These are phyloP conservation scores for Chydorus sphaericus DNA, from an alignment of 2,888 invertebrate genomes.

Conservation along the genomic window DNA sequence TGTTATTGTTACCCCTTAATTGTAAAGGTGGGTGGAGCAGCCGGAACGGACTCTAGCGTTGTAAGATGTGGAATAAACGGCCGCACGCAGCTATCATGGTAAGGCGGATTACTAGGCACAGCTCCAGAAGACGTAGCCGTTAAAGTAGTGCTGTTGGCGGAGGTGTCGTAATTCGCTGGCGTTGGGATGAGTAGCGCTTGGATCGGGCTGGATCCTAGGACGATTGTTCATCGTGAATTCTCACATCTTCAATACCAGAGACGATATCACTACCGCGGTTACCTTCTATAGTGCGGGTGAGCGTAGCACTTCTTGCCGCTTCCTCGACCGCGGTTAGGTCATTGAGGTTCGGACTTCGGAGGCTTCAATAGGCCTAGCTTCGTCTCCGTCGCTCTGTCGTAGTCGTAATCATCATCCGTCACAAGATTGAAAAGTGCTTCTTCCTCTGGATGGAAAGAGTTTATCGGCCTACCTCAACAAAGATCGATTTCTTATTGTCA, in stretches of 20 bases:
- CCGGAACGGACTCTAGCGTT: constrained; percentile 15
- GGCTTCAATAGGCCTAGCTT: background rate
- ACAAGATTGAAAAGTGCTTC: background rate
- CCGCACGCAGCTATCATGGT: constrained; percentile 13
- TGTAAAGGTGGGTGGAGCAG: constrained; percentile 21
- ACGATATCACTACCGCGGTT: background rate
- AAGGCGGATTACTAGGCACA: constrained; percentile 18
- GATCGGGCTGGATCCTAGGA: constrained; percentile 34
- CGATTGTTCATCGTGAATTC: constrained; percentile 3
- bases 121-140: constrained; percentile 22
- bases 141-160: constrained; percentile 18
- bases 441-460: background rate
- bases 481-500: too few species aligned
- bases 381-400: background rate
- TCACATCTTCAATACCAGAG: background rate
- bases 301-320: constrained; percentile 12
- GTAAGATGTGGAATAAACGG: constrained; percentile 15
- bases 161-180: constrained; percentile 34
- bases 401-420: background rate
- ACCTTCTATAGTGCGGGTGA: background rate
- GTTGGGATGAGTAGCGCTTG: constrained; percentile 51
- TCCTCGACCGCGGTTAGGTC: constrained; percentile 16
- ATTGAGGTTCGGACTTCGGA: background rate
- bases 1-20: too few species aligned
- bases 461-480: too few species aligned